Conservation (phyloP, 1,140 invertebrate genomes). For the Bombus waltoni region DNA sequence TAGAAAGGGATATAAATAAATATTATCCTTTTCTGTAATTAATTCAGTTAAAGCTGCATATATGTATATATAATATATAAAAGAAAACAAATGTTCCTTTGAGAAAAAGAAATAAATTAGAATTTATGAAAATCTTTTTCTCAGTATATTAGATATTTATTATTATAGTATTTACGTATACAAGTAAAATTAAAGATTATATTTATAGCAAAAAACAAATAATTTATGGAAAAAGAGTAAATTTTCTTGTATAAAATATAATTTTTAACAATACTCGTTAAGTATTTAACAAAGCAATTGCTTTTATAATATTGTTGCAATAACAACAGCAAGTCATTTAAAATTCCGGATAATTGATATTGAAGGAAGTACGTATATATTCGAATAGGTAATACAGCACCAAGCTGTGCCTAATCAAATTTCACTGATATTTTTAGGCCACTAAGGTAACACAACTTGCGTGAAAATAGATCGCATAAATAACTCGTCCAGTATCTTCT, state of each 20-base stretch:
- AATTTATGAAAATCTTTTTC: too few relatives aligned
- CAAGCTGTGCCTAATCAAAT: slow-evolving; percentile 59
- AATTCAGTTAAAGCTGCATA: too few relatives aligned
- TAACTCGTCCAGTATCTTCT: slow-evolving; percentile 49
- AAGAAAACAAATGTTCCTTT: too few relatives aligned
- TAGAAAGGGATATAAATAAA: too few relatives aligned
- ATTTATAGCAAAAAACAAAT: too few relatives aligned
- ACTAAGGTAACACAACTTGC: slow-evolving; percentile 63
- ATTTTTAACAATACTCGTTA: not conserved
- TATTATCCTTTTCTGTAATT: too few relatives aligned
- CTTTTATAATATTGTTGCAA: not conserved
- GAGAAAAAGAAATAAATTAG: too few relatives aligned
- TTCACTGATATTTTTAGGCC: slow-evolving; percentile 65
- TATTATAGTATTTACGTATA: too few relatives aligned
- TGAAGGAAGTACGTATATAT: not conserved
- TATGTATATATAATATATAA: too few relatives aligned
- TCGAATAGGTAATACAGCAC: slow-evolving; percentile 37
- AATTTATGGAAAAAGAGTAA: too few relatives aligned
- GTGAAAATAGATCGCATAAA: slow-evolving; percentile 60
- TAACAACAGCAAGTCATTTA: not conserved
- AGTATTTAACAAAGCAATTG: not conserved
- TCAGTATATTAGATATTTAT: too few relatives aligned
- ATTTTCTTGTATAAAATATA: not conserved
- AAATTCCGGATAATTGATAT: not conserved
- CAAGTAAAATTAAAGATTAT: too few relatives aligned